Evolutionary conservation across 2,113 vertebrate genomes (phyloP), one percentile per base, ranked within the genome.

Genomic region (Balaenoptera acutorostrata): DNA sequence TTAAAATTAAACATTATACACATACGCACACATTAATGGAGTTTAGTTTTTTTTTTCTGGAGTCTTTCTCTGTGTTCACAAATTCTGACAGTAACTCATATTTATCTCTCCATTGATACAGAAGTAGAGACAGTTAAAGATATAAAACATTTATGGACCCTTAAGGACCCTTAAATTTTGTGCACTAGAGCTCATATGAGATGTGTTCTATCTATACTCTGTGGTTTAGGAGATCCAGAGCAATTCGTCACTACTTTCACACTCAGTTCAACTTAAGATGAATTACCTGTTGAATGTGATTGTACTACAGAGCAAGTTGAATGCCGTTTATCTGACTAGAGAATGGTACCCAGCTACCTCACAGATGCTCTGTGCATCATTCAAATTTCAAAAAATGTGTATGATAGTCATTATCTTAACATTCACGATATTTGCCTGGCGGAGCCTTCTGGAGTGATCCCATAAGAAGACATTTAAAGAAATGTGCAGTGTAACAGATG

Each of bases 201-300:
- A 15, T 95, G 55, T 93, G 94, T 96, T 97, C 93, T 77, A 49
- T 95, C 93, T 77, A 49, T 95, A 46, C 75, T 89, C 69, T 93
- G 39, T 93, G 77, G 81, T 87, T 97, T 94, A 85, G 63, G n/a
- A 98, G 64, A 97, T 68, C 25, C 36, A 97, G 75, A 57, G 55
- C 46, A 83, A 25, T 27, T 3, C 0, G 0, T 81, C 46, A n/a
- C 87, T 98, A 68, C 91, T 91, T 97, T 93, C 95, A 96, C 87
- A 46, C 18, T 46, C 17, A 57, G 39, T 95, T 96, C 44, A 97
- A 78, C 27, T 94, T 64, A 94, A 93, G 88, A 96, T 96, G 44
- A 74, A 95, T 92, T 88, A 44, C 81, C 71, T 95, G 39, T 77
- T 13, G 3, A 88, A 61, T 87, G 4, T 80, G 74, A 71, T 69